Evolutionary conservation across 2,888 invertebrate genomes (phyloP).

Genomic region (Noctuana brunneofusca): DNA sequence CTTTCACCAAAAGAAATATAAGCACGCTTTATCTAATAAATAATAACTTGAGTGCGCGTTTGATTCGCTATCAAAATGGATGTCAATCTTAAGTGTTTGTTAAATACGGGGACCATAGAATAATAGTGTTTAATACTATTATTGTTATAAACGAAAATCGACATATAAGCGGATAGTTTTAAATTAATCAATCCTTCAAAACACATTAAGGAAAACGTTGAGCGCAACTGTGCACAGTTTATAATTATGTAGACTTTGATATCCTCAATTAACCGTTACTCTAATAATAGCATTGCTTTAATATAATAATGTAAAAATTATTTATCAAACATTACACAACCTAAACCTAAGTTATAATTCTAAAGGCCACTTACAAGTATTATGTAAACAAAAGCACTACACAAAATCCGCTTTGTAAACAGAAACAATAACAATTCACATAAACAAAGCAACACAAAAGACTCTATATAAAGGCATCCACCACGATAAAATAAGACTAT

Average conservation of each 20-base stretch:
- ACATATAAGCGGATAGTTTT: background rate
- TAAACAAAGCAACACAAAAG: background rate
- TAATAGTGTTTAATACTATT: too few relatives aligned
- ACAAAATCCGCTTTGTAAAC: background rate
- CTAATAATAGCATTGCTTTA: too few relatives aligned
- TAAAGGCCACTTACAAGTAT: background rate
- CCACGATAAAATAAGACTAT: background rate
- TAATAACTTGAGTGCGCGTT: too few relatives aligned
- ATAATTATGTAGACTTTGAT: conserved; percentile 6
- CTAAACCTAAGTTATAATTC: too few relatives aligned
- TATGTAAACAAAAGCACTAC: background rate
- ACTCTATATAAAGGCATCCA: background rate
- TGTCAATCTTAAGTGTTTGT: too few relatives aligned
- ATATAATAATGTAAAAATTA: too few relatives aligned
- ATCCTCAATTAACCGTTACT: background rate
- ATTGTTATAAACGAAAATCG: too few relatives aligned
- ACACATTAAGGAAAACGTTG: background rate
- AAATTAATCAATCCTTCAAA: background rate
- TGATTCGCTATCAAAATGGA: too few relatives aligned
- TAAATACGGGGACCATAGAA: too few relatives aligned
- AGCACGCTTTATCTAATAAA: too few relatives aligned
- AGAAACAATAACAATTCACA: background rate
- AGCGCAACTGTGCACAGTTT: background rate
- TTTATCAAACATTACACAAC: too few relatives aligned
- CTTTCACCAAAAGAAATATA: too few relatives aligned